Evolutionary conservation across 2,888 invertebrate genomes (phyloP).

Genomic region (Nephrotoma guestfalica): DNA sequence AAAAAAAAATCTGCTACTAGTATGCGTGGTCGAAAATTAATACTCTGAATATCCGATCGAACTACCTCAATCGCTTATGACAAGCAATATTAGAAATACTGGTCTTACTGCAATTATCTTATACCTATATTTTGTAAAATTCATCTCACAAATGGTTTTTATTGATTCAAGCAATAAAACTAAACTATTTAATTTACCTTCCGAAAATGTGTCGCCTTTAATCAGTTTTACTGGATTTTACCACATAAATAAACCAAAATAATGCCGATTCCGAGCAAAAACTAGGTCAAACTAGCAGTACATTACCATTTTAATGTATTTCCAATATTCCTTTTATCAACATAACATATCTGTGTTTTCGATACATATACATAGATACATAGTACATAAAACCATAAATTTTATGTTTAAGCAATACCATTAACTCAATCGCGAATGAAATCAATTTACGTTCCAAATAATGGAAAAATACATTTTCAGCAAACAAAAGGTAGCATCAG

Average conservation of each 20-base stretch:
- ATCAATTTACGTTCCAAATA: neutral
- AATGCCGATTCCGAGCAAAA: neutral
- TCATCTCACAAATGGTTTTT: no score
- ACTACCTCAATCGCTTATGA: no score
- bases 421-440: neutral
- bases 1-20: no score
- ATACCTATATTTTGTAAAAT: no score
- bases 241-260: neutral
- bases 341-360: neutral
- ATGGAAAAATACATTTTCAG: neutral
- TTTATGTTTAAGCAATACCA: neutral
- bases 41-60: no score
- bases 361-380: neutral
- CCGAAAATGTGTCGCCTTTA: neutral
- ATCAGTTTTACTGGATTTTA: neutral
- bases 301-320: neutral
- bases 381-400: neutral
- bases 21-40: no score
- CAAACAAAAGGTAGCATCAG: neutral
- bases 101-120: no score
- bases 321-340: neutral
- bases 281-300: neutral
- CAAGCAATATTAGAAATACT: no score
- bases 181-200: neutral
- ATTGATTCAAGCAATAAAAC: no score